A percentile compares a stretch with the other conserved stretches of the same genome.
Evolutionary conservation across 37 sponge, comb jelly and placozoan species (phyloP).

Genomic region (Chondrilla cf. caribensis): DNA sequence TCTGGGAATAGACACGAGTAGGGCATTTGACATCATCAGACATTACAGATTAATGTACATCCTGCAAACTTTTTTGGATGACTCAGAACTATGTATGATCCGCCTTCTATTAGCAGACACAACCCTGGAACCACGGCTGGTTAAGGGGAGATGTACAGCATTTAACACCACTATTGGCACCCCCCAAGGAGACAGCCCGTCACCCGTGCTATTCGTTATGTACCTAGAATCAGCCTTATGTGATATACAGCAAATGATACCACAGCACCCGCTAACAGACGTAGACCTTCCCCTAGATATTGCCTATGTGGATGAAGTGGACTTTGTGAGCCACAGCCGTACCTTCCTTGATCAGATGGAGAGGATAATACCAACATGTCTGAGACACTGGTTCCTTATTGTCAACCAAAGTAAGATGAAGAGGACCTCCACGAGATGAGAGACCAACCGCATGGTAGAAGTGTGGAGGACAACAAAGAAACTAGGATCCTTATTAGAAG

Average conservation of each 20-base stretch:
- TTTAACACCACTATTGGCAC: constrained; percentile 25
- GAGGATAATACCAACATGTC: not conserved
- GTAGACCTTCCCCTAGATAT: constrained; percentile 14
- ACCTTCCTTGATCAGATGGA: constrained; percentile 13
- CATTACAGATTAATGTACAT: constrained; percentile 8
- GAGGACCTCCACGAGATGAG: not conserved
- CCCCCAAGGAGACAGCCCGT: constrained; percentile 25
- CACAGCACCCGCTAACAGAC: constrained; percentile 23
- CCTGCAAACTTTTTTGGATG: constrained; percentile 14
- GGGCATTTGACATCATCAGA: constrained; percentile 23
- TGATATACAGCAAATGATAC: not conserved
- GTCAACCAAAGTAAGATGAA: constrained; percentile 23
- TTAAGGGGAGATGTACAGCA: not conserved
- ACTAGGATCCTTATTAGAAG: constrained; percentile 18
- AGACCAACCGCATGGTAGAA: not conserved
- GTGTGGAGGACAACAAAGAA: constrained; percentile 32
- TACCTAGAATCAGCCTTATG: constrained; percentile 22
- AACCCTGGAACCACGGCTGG: constrained; percentile 17
- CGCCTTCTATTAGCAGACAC: constrained; percentile 7
- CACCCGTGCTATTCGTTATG: constrained; percentile 13
- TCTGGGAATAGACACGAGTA: constrained; percentile 9
- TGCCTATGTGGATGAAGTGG: constrained; percentile 30
- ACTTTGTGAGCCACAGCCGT: constrained; percentile 23
- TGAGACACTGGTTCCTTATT: constrained; percentile 14
- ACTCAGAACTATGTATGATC: constrained; percentile 22